Base-by-base conservation (phyloP, 2,797 vertebrate genomes). In the Cynodonichthys magdalenae region DNA sequence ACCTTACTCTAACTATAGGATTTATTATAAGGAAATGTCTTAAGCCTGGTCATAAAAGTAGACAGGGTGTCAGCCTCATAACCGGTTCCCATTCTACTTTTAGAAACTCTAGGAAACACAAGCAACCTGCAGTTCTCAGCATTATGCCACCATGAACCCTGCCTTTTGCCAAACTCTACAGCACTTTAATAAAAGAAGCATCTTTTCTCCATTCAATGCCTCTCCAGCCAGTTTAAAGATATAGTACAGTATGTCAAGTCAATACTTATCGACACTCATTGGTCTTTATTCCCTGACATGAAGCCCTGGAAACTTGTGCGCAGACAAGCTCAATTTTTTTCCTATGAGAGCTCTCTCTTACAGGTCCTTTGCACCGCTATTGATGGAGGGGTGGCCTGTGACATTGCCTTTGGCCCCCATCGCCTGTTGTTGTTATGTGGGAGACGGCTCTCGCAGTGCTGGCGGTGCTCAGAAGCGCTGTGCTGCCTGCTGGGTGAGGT, bases 401-500 rank as follows among this genome's bases (percentile, higher is more conserved):
- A 89, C 88, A 80, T 82, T 82, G 80, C 79, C 81, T 83, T 80
- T 85, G 83, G 80, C 75, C 87, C 79, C 69, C 42, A 69, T 72
- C 60, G 57, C 72, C 80, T 79, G 57, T 79, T 83, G 83, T 83
- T 81, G 77, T 83, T 83, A 70, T 63, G 67, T 83, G 79, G 77
- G 77, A 81, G 83, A 84, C 79, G 79, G 74, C 77, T 85, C 79
- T 73, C 44, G 53, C 24, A 46, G 76, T 29, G 3, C 72, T 48
- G 50, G 39, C 27, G 8, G 50, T 41, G 82, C 76, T 79, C 82
- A 61, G 84, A 84, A 67, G 75, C 76, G 77, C 80, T 56, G 48
- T 15, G 53, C 86, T 80, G 77, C 89, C 83, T 80, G 86, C 91
- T 89, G 90, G 74, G 79, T 44, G 71, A 90, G 81, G 91, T 92